phyloP scores from a whole-genome alignment of 1,140 invertebrate genomes.

The Musca vetustissima region DNA sequence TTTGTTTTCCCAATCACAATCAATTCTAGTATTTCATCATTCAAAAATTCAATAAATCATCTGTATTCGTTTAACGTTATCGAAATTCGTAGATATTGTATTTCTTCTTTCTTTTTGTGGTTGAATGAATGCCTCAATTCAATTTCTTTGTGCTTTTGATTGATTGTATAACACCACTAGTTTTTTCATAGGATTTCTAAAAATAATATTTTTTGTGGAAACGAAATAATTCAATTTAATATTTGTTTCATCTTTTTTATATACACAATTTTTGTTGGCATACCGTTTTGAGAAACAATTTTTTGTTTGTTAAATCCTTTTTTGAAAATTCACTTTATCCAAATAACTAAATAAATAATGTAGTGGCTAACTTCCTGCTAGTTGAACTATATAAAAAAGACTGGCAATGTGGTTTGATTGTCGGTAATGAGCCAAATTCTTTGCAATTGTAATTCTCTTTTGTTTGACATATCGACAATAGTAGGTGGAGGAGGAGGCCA shows the following conservation, averaged over 20 bases:
- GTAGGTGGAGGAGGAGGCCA: too few relatives aligned
- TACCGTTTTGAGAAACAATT: not conserved
- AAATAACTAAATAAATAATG: not conserved
- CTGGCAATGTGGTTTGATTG: conserved; percentile 11
- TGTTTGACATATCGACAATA: not conserved
- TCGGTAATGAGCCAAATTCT: not conserved
- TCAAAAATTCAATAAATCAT: too few relatives aligned
- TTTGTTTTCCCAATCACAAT: too few relatives aligned
- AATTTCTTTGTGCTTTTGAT: too few relatives aligned
- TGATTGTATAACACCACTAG: conserved; percentile 18
- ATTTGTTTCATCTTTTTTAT: not conserved
- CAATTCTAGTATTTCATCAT: too few relatives aligned
- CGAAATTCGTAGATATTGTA: too few relatives aligned
- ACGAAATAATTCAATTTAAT: not conserved
- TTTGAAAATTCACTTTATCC: not conserved
- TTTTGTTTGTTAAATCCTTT: not conserved
- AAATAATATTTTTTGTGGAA: not conserved
- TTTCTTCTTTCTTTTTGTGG: too few relatives aligned
- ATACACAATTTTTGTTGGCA: not conserved
- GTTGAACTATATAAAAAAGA: conserved; percentile 14
- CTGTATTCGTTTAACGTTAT: too few relatives aligned
- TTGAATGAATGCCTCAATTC: too few relatives aligned
- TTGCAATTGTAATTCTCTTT: conserved; percentile 7
- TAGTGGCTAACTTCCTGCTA: not conserved
- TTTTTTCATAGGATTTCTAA: conserved; percentile 5